Evolutionary conservation across 2,888 invertebrate genomes (phyloP), one percentile per base, ranked within the genome.

Genomic region (Harpagoxenus sublaevis): DNA sequence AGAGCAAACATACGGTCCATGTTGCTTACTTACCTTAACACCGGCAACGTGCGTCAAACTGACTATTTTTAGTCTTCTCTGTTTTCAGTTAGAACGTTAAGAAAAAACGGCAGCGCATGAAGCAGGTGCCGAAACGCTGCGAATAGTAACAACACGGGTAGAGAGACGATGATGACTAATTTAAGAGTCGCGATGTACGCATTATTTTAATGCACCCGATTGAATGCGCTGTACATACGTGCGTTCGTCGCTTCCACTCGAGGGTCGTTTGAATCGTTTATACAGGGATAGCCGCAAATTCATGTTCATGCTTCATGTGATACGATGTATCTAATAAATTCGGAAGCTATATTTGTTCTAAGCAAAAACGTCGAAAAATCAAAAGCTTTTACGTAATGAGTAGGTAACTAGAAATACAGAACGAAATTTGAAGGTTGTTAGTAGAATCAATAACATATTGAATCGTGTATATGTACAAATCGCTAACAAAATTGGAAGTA

Each of bases 41-140:
- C 60, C 48, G 82, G 66, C 71, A 83, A 83, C 73, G 83, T 88
- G 84, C 88, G 88, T 88, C 88, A 83, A 68, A 75, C 71, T 65
- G 84, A 45, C 82, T 88, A 88, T 88, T 88, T 88, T 88, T 84
- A 86, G 88, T 68, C 55, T 82, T 88, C 84, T 78, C 86, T 70
- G 84, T 82, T 86, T 86, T 66, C 86, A 79, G 28, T 60, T 73
- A 73, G 73, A 71, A 71, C 79, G 60, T 79, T 79, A 79, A 79
- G 39, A 79, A 79, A 79, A 71, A 60, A 60, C 60, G 35, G 48
- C 28, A 73, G 48, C 60, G 55, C 79, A 15, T 48, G 73, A 18
- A 48, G 71, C 79, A 79, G 73, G 79, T 79, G 79, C 71, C 48
- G 79, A 79, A 79, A 79, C 18, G 73, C 48, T 35, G 35, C 55